A percentile compares a stretch with the other conserved stretches of the same genome.
These are phyloP conservation scores for Montipora efflorescens DNA, from an alignment of 64 coral and sea anemone genomes.

Conservation along the genomic window DNA sequence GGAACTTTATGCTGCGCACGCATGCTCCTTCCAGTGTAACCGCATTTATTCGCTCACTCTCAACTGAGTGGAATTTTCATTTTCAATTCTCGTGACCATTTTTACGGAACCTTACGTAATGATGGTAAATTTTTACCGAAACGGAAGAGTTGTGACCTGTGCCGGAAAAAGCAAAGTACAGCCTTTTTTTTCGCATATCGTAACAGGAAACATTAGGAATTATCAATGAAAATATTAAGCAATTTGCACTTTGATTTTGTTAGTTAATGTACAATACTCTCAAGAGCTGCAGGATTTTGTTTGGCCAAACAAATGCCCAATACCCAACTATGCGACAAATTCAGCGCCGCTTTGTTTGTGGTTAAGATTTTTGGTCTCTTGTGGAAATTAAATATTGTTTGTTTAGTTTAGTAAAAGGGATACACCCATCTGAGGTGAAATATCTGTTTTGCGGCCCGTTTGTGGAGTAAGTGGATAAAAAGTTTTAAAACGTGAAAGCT, in stretches of 20 bases:
- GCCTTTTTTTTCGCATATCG: background rate
- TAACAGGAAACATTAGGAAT: conserved; percentile 52
- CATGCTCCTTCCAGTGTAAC: too few relatives aligned
- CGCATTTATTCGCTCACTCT: too few relatives aligned
- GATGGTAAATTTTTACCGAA: too few relatives aligned
- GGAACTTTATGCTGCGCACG: too few relatives aligned
- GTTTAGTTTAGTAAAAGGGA: background rate
- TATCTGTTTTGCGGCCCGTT: background rate
- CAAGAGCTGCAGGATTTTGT: background rate
- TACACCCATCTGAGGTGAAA: background rate
- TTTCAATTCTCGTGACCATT: too few relatives aligned
- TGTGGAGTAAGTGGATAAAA: conserved; percentile 17
- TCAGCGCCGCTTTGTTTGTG: background rate
- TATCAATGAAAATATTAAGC: background rate
- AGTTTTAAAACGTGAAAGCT: background rate
- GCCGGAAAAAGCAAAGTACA: too few relatives aligned
- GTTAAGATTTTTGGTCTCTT: background rate
- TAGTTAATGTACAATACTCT: conserved; percentile 3
- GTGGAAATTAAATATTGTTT: conserved; percentile 12
- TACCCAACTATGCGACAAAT: background rate
- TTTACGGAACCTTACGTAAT: too few relatives aligned
- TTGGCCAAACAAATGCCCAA: background rate
- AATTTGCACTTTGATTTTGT: conserved; percentile 25
- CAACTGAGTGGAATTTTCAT: too few relatives aligned
- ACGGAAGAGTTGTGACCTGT: too few relatives aligned